A percentile compares a stretch with the other conserved stretches of the same genome.
These are phyloP conservation scores for Aepyceros melampus DNA, from an alignment of 2,113 vertebrate species.

Conservation along the genomic window DNA sequence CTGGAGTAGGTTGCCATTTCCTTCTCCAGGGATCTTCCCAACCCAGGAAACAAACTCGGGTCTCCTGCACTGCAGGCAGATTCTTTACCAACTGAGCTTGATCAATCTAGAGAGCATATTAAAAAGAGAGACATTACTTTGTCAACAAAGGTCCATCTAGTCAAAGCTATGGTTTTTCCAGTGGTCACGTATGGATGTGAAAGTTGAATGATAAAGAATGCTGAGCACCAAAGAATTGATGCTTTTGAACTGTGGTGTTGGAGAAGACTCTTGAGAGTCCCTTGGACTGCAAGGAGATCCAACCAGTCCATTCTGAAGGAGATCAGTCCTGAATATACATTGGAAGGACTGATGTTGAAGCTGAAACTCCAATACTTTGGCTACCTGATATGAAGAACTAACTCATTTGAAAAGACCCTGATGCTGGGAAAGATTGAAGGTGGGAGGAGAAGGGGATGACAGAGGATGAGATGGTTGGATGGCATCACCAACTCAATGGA, in stretches of 20 bases:
- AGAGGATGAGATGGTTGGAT: background rate
- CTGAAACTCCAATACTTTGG: background rate
- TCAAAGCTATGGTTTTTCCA: background rate
- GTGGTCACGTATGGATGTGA: background rate
- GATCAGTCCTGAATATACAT: background rate
- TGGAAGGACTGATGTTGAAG: background rate
- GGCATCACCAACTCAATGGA: background rate
- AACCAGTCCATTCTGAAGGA: background rate
- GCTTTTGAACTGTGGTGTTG: background rate
- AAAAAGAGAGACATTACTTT: background rate
- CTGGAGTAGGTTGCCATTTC: no score
- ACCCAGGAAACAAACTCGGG: no score
- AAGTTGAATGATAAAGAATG: background rate
- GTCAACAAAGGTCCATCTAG: background rate
- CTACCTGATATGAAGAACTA: background rate
- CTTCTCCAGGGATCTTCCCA: no score
- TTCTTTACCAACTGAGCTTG: no score
- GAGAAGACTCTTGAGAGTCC: background rate
- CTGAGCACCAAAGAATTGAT: background rate
- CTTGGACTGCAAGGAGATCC: background rate
- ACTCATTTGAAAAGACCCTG: background rate
- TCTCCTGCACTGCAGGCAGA: no score
- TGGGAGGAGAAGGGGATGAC: background rate
- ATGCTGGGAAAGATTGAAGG: background rate
- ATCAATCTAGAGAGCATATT: background rate